phyloP scores from a whole-genome alignment of 2,888 invertebrate genomes.

The Pocota personata region DNA sequence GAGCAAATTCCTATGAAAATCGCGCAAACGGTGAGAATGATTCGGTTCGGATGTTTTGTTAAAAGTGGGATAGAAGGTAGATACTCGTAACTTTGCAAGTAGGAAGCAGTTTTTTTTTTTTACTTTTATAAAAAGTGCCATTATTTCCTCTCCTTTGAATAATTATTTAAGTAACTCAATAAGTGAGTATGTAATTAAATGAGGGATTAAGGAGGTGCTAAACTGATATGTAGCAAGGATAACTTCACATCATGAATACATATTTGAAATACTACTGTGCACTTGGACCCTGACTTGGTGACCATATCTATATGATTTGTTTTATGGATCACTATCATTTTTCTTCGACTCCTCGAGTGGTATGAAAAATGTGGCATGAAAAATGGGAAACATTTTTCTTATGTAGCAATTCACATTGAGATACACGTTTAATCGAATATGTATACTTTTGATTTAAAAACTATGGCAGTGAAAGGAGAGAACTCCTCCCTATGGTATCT shows the following conservation, averaged over 20 bases:
- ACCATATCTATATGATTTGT: constrained; percentile 45
- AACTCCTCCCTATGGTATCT: neutral
- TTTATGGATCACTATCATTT: constrained; percentile 35
- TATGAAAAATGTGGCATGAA: constrained; percentile 6
- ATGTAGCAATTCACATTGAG: neutral
- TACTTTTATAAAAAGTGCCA: neutral
- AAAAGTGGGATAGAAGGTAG: neutral
- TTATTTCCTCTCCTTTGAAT: neutral
- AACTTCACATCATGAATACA: constrained; percentile 46
- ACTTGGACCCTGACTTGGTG: neutral
- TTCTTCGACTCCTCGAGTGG: neutral
- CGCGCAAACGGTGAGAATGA: neutral
- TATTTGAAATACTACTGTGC: constrained; percentile 8
- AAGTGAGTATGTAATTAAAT: constrained; percentile 31
- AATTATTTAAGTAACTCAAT: constrained; percentile 44
- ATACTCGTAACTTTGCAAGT: too few species aligned
- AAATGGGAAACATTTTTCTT: constrained; percentile 14
- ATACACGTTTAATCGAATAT: constrained; percentile 23
- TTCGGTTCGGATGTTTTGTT: constrained; percentile 6
- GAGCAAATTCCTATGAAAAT: constrained; percentile 3
- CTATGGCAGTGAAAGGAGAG: neutral
- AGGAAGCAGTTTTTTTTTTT: neutral
- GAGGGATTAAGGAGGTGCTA: constrained; percentile 25
- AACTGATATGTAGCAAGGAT: neutral
- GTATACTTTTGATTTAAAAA: constrained; percentile 36